A percentile compares a stretch with the other conserved stretches of the same genome.
These are phyloP conservation scores for Lepidurus arcticus DNA, from an alignment of 1,140 invertebrate species.

Conservation along the genomic window DNA sequence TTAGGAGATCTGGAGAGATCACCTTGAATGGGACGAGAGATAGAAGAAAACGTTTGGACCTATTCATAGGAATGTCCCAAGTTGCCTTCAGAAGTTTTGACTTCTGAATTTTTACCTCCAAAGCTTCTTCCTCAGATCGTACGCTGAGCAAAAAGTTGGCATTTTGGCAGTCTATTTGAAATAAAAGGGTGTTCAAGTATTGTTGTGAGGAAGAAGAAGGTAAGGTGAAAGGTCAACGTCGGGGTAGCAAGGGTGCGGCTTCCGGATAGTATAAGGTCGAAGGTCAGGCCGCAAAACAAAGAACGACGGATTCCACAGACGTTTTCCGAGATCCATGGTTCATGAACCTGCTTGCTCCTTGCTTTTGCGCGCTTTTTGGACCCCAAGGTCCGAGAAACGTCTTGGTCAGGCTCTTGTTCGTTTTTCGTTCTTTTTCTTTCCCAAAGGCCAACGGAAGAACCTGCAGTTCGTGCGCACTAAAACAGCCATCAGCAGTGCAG, in stretches of 20 bases:
- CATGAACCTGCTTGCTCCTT: not conserved
- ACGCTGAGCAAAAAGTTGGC: no score
- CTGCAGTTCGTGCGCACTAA: not conserved
- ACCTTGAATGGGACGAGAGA: not conserved
- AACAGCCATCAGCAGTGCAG: constrained; percentile 17
- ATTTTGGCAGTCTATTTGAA: not conserved
- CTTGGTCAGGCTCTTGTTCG: no score
- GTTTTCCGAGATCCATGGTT: not conserved
- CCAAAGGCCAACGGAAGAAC: not conserved
- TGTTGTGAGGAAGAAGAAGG: not conserved
- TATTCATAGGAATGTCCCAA: constrained; percentile 1
- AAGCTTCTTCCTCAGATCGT: no score
- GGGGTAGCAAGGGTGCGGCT: constrained; percentile 5
- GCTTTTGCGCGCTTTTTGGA: not conserved
- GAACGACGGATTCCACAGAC: constrained; percentile 1
- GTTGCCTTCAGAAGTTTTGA: not conserved
- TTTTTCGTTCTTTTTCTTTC: no score
- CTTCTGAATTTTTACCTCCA: not conserved
- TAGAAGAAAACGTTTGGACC: not conserved
- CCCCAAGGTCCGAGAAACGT: not conserved
- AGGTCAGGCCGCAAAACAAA: constrained; percentile 21
- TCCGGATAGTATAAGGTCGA: constrained; percentile 18
- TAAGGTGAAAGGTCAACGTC: constrained; percentile 10
- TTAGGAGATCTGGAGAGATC: not conserved
- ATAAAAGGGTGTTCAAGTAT: not conserved